Evolutionary conservation across 2,113 vertebrate species (phyloP).

Genomic region (Corydoras sp.): DNA sequence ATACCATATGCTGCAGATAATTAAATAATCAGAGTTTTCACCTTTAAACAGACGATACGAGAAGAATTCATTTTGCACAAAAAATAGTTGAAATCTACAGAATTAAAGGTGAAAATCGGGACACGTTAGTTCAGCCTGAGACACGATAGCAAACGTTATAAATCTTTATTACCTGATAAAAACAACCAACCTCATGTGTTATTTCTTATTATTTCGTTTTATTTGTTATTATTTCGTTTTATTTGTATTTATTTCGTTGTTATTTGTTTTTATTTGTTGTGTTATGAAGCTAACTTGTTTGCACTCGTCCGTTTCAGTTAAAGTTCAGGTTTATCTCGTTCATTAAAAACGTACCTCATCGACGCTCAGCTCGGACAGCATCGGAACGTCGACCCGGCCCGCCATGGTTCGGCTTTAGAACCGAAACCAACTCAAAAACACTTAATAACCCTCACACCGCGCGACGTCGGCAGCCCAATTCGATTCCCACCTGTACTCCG

Average conservation of each 20-base stretch:
- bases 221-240: no score
- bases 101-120: neutral
- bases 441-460: conserved; percentile 35
- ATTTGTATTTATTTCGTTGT: neutral
- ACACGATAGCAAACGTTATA: no score
- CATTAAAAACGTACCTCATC: conserved; percentile 73
- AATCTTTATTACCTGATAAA: no score
- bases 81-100: neutral
- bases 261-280: neutral
- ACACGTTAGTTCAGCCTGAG: no score
- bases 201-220: no score
- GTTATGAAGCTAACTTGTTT: neutral
- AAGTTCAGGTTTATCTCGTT: neutral
- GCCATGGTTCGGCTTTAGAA: conserved; percentile 65
- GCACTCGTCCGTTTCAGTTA: neutral
- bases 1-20: no score
- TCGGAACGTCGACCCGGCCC: conserved; percentile 66
- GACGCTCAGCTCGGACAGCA: conserved; percentile 78
- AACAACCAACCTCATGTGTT: no score
- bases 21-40: no score
- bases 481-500: neutral
- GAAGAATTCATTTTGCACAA: no score
- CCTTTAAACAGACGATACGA: no score
- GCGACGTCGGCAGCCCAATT: conserved; percentile 30
- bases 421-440: conserved; percentile 15